Evolutionary conservation across 2,888 invertebrate species (phyloP).

Genomic region (Rhamnusium bicolor): DNA sequence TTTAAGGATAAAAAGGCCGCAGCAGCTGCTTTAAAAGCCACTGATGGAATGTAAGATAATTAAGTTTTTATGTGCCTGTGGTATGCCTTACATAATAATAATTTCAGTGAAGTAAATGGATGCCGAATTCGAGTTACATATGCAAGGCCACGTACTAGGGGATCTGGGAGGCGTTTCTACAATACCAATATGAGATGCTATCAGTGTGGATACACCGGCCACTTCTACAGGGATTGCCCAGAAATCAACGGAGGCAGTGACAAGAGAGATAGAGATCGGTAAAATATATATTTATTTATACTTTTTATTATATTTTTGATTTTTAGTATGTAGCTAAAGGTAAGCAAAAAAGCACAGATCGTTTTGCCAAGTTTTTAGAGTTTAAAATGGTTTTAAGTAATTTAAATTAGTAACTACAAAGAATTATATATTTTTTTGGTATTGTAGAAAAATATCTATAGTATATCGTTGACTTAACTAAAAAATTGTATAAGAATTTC

Average conservation of each 20-base stretch:
- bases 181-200: constrained; percentile 75
- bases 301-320: not conserved
- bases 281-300: constrained; percentile 48
- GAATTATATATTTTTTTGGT: no score
- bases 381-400: not conserved
- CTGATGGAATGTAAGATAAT: constrained; percentile 72
- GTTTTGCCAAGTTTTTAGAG: constrained; percentile 1
- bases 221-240: constrained; percentile 75
- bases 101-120: constrained; percentile 71
- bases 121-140: constrained; percentile 73
- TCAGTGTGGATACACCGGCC: constrained; percentile 75
- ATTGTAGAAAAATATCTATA: no score
- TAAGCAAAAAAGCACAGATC: not conserved
- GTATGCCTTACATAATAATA: not conserved
- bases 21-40: constrained; percentile 69
- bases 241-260: constrained; percentile 67
- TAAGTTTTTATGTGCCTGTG: not conserved
- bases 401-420: no score
- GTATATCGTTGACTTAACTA: no score
- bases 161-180: constrained; percentile 71
- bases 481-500: no score
- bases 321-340: not conserved
- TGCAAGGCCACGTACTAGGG: constrained; percentile 73
- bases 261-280: constrained; percentile 64
- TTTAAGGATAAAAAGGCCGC: constrained; percentile 74